Conservation (phyloP, 2,113 vertebrate species). For the Notechis scutatus region DNA sequence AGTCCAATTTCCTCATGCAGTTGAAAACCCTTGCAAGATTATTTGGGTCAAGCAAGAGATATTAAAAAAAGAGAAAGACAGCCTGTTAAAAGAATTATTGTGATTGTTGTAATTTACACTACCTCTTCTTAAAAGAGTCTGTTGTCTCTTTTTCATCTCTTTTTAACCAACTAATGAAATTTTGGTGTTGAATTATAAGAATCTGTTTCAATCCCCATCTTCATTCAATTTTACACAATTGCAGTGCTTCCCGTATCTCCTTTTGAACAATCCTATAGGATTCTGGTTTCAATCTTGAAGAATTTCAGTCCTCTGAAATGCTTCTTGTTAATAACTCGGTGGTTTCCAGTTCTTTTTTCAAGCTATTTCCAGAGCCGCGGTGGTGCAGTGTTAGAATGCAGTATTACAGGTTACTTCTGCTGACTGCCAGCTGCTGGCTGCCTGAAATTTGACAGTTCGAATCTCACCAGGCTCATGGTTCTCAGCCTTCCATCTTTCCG, state of each 20-base stretch:
- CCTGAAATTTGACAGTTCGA: too few species aligned
- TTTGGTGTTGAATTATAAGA: neutral
- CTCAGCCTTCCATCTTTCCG: too few species aligned
- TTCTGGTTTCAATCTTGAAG: neutral
- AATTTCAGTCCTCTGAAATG: neutral
- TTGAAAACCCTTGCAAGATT: neutral
- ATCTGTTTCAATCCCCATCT: neutral
- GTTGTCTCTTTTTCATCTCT: neutral
- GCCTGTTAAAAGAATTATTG: neutral
- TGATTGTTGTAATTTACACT: neutral
- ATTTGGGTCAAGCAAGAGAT: neutral
- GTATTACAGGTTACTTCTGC: too few species aligned
- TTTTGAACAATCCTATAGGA: neutral
- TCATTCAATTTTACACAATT: neutral
- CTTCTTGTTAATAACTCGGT: neutral
- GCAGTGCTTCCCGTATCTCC: neutral
- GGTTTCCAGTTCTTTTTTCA: neutral
- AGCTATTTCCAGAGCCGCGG: too few species aligned
- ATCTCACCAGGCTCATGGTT: too few species aligned
- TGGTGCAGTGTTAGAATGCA: too few species aligned
- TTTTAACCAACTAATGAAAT: neutral
- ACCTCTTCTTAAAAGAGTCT: neutral
- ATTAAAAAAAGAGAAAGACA: neutral
- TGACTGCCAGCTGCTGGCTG: too few species aligned
- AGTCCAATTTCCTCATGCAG: neutral